A percentile compares a stretch with the other conserved stretches of the same genome.
These are phyloP conservation scores for Leptopilina boulardi DNA, from an alignment of 1,140 invertebrate genomes.

Conservation along the genomic window DNA sequence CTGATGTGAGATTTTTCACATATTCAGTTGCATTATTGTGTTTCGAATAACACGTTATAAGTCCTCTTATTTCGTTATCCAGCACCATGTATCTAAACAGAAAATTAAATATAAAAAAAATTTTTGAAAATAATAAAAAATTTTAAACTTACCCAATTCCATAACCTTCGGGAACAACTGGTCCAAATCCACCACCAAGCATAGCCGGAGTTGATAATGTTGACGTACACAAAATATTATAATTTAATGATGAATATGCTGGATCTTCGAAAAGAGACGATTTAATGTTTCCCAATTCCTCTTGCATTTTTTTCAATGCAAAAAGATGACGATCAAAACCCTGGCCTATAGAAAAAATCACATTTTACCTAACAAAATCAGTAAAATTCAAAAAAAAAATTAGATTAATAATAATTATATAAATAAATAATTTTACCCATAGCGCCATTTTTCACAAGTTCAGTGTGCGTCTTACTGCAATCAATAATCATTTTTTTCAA, in stretches of 20 bases:
- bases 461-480: constrained; percentile 88
- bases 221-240: constrained; percentile 96
- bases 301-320: constrained; percentile 84
- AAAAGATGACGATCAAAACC: constrained; percentile 98
- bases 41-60: constrained; percentile 86
- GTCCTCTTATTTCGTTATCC: constrained; percentile 84
- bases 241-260: constrained; percentile 89
- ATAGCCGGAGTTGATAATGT: constrained; percentile 93
- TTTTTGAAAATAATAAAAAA: constrained; percentile 72
- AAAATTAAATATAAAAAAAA: neutral
- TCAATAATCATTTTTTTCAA: constrained; percentile 85
- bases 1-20: constrained; percentile 81
- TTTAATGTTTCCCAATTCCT: constrained; percentile 77
- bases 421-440: constrained; percentile 84
- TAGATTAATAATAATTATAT: no score
- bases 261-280: constrained; percentile 88
- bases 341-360: constrained; percentile 81
- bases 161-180: constrained; percentile 92
- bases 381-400: no score
- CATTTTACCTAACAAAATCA: neutral
- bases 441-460: constrained; percentile 94
- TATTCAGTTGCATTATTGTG: constrained; percentile 84
- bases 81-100: constrained; percentile 82
- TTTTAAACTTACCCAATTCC: constrained; percentile 82
- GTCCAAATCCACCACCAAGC: constrained; percentile 94